These are phyloP conservation scores for Cenopis cana DNA, from an alignment of 2,888 invertebrate genomes.

Conservation along the genomic window DNA sequence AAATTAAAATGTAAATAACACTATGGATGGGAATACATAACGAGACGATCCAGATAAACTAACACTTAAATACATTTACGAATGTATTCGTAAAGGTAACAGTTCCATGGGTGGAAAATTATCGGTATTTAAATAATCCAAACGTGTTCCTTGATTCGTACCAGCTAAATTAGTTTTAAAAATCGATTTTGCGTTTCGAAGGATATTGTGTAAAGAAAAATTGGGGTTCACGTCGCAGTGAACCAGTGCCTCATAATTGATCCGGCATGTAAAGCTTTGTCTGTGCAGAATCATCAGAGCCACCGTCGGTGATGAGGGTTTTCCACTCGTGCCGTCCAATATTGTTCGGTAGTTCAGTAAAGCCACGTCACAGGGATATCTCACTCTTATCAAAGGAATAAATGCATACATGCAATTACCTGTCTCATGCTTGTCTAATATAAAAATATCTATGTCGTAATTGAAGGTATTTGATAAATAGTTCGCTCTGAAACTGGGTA, in stretches of 20 bases:
- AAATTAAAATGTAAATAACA: neutral
- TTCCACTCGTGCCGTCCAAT: constrained; percentile 51
- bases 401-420: constrained; percentile 63
- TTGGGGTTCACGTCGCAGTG: constrained; percentile 62
- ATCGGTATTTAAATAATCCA: constrained; percentile 55
- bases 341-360: constrained; percentile 68
- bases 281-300: constrained; percentile 69
- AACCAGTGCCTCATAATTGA: constrained; percentile 52
- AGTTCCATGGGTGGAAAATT: constrained; percentile 74
- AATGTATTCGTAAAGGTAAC: constrained; percentile 64
- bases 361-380: constrained; percentile 73
- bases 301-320: constrained; percentile 53
- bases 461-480: constrained; percentile 63
- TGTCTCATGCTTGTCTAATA: constrained; percentile 61
- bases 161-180: constrained; percentile 73
- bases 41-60: neutral
- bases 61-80: constrained; percentile 41
- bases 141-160: constrained; percentile 62
- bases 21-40: neutral
- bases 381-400: constrained; percentile 67
- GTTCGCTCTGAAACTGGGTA: constrained; percentile 69
- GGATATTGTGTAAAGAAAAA: constrained; percentile 64
- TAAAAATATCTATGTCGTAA: constrained; percentile 65
- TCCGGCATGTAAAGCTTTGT: constrained; percentile 65
- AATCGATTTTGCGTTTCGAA: constrained; percentile 62